These are phyloP conservation scores for Semicossyphus pulcher DNA, from an alignment of 2,113 vertebrate genomes.

Conservation along the genomic window DNA sequence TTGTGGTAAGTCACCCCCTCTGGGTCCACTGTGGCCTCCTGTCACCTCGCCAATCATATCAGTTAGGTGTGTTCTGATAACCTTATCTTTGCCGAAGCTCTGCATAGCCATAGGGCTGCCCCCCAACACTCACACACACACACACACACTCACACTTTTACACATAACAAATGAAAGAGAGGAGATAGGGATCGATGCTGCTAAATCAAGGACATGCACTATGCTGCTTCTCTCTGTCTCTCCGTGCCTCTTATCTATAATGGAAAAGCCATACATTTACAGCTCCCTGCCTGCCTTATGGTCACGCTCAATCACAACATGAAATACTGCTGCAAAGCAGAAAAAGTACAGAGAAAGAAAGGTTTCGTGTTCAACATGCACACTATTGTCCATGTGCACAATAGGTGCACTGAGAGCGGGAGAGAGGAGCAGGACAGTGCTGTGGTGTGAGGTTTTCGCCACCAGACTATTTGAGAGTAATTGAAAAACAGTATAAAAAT, in stretches of 20 bases:
- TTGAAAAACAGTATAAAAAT: conserved; percentile 28
- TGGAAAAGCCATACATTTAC: conserved; percentile 81
- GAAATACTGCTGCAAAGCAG: conserved; percentile 68
- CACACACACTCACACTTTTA: conserved; percentile 47
- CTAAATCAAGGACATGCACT: conserved; percentile 82
- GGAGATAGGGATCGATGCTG: conserved; percentile 77
- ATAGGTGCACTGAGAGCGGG: neutral
- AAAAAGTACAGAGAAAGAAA: conserved; percentile 25
- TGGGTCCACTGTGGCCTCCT: conserved; percentile 67
- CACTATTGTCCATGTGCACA: conserved; percentile 15
- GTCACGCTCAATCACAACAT: conserved; percentile 72
- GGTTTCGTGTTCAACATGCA: conserved; percentile 38
- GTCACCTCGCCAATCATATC: conserved; percentile 83
- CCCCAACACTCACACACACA: conserved; percentile 19
- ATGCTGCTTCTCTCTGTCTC: conserved; percentile 76
- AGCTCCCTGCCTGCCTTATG: conserved; percentile 67
- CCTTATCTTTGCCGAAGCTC: conserved; percentile 79
- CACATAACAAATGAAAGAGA: conserved; percentile 73
- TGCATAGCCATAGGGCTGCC: conserved; percentile 71
- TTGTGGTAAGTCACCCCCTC: conserved; percentile 41
- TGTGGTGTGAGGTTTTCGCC: conserved; percentile 8
- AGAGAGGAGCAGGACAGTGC: neutral
- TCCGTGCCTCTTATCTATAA: conserved; percentile 80
- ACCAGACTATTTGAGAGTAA: conserved; percentile 9
- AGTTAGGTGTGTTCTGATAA: conserved; percentile 79